Percentiles rank a stretch among this genome's conserved stretches.
Conservation (phyloP, 2,888 invertebrate species). For the Bembecia ichneumoniformis region DNA sequence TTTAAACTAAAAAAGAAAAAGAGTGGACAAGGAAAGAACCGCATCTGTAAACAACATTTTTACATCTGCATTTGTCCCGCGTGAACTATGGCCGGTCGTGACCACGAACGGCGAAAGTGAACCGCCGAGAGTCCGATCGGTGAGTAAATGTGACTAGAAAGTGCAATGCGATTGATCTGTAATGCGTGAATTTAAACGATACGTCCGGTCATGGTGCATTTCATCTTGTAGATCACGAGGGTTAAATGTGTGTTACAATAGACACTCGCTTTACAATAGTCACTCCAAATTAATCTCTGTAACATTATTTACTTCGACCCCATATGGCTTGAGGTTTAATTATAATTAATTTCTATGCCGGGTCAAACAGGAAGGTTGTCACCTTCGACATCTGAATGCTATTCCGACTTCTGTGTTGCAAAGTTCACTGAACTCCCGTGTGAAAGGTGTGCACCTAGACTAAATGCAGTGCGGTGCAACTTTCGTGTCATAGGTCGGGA, state of each 20-base stretch:
- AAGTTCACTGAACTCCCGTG: conserved; percentile 4
- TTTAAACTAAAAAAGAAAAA: too few species aligned
- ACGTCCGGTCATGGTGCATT: too few species aligned
- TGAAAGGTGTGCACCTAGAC: conserved; percentile 2
- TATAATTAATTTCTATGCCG: not conserved
- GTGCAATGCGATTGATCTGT: conserved; percentile 8
- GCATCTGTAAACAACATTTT: too few species aligned
- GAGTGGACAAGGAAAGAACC: too few species aligned
- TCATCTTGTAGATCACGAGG: too few species aligned
- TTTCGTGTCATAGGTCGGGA: conserved; percentile 7
- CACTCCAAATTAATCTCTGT: too few species aligned
- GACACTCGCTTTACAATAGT: too few species aligned
- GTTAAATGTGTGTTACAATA: too few species aligned
- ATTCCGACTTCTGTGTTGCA: not conserved
- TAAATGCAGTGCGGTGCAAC: conserved; percentile 3
- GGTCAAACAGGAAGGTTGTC: not conserved
- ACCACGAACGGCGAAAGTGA: conserved; percentile 38
- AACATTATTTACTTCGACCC: not conserved
- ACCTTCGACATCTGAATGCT: not conserved
- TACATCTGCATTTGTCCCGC: not conserved
- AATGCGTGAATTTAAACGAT: not conserved
- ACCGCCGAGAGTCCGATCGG: conserved; percentile 22
- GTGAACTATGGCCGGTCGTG: conserved; percentile 41
- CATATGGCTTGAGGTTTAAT: not conserved
- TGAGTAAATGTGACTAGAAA: conserved; percentile 33